Conservation (phyloP, 2,888 invertebrate species). For the Spicauda simplicius region DNA sequence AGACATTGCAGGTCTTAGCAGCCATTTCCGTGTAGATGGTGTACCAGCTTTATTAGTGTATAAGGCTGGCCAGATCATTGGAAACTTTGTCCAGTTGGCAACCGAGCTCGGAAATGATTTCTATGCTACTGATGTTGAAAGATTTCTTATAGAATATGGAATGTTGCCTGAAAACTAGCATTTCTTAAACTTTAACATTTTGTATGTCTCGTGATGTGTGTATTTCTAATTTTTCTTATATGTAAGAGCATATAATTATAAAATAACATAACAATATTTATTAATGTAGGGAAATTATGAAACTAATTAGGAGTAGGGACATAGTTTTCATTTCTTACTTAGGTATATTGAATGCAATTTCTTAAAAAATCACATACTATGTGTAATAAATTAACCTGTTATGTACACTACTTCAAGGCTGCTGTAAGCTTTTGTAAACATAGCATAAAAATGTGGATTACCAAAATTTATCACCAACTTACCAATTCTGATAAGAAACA, state of each 20-base stretch:
- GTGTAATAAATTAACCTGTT: not conserved
- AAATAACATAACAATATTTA: not conserved
- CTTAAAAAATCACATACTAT: not conserved
- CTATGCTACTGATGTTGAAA: conserved; percentile 94
- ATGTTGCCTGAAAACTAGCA: conserved; percentile 89
- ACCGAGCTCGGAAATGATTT: conserved; percentile 96
- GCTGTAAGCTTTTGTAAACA: not conserved
- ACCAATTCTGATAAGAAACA: not conserved
- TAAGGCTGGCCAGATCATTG: conserved; percentile 94
- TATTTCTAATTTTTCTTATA: not conserved
- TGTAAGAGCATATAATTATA: not conserved
- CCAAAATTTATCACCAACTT: not conserved
- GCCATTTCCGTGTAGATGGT: conserved; percentile 92
- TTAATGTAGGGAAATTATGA: not conserved
- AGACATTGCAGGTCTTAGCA: conserved; percentile 93
- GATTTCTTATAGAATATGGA: conserved; percentile 94
- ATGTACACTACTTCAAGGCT: not conserved
- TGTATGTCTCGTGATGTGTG: not conserved
- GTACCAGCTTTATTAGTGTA: conserved; percentile 97
- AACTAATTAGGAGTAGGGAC: not conserved
- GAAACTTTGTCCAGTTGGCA: conserved; percentile 95
- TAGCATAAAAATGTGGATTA: not conserved
- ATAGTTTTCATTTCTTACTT: not conserved
- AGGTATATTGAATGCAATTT: not conserved
- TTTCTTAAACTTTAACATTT: not conserved